phyloP scores from a whole-genome alignment of 1,140 invertebrate genomes.

The Drosophila leontia region DNA sequence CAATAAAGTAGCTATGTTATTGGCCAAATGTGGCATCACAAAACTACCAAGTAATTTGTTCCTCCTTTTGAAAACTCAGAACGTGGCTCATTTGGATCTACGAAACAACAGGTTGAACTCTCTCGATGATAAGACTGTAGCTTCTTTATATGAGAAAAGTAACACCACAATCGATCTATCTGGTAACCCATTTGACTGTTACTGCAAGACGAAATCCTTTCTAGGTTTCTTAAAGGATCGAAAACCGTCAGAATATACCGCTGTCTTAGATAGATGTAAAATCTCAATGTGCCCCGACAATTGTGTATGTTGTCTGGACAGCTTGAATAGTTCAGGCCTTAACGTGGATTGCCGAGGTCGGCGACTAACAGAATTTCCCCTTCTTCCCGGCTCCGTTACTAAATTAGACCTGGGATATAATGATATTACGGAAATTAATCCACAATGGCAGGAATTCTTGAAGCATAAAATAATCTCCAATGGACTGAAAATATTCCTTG shows the following conservation, averaged over 20 bases:
- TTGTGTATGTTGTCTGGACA: slow-evolving; percentile 5
- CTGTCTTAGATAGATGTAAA: background rate
- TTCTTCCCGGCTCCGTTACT: background rate
- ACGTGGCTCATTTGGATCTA: background rate
- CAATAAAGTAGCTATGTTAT: background rate
- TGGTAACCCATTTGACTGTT: background rate
- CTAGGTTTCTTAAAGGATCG: background rate
- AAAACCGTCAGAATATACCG: background rate
- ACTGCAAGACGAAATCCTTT: background rate
- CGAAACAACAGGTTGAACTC: background rate
- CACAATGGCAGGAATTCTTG: background rate
- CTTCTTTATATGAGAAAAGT: background rate
- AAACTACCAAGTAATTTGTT: background rate
- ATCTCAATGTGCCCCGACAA: background rate
- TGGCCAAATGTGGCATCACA: background rate
- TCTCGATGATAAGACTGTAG: background rate
- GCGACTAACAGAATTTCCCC: background rate
- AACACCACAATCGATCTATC: background rate
- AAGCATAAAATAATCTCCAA: background rate
- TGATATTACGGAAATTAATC: background rate
- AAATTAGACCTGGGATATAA: slow-evolving; percentile 11
- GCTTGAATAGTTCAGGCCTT: background rate
- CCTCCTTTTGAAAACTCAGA: background rate
- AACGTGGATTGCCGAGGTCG: slow-evolving; percentile 5
- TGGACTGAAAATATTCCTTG: background rate